Base-by-base conservation (phyloP, 2,113 vertebrate genomes). In the Tretioscincus oriximinensis region DNA sequence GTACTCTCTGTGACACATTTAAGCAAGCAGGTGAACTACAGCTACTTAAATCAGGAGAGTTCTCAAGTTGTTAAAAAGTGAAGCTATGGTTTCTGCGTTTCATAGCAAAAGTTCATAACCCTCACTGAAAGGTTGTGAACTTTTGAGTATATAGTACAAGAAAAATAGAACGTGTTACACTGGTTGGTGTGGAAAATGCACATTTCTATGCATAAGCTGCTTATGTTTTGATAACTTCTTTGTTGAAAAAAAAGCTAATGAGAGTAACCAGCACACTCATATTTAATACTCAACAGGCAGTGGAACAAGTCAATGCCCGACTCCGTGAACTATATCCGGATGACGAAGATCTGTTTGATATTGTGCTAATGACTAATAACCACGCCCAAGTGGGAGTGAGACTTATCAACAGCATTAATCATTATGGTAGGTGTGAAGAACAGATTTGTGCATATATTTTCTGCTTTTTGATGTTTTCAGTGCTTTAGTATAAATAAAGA, bases 371-470 rank as follows among this genome's bases (percentile, higher is more conserved):
- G 97, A 99, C 98, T 77, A 99, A 99, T 92, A 98, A 99, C 93
- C 97, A 98, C 73, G 98, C 98, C 86, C 97, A 99, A 88, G 98
- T 99, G 41, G 98, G 98, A 84, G 97, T 99, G 78, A 95, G 98
- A 68, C 97, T 99, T 90, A 99, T 99, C 92, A 99, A 99, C 95
- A 98, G 97, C 94, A 99, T 99, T 88, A 99, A 99, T 95, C 96
- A 98, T 92, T 97, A 99, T 0, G 96, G 98, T 99, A 95, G 86
- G 93, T 93, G 77, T 93, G 90, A 90, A 84, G 91, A 93, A 90
- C 87, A 87, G 28, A 76, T 41, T 81, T 45, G 58, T 68, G n/a
- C 28, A 49, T 29, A 14, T 10, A 21, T 41, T 41, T 45, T 51
- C 49, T 51, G 49, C 49, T 51, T 51, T 51, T 9, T 51, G 9